Evolutionary conservation across 2,113 vertebrate genomes (phyloP).

Genomic region (Antennarius striatus): DNA sequence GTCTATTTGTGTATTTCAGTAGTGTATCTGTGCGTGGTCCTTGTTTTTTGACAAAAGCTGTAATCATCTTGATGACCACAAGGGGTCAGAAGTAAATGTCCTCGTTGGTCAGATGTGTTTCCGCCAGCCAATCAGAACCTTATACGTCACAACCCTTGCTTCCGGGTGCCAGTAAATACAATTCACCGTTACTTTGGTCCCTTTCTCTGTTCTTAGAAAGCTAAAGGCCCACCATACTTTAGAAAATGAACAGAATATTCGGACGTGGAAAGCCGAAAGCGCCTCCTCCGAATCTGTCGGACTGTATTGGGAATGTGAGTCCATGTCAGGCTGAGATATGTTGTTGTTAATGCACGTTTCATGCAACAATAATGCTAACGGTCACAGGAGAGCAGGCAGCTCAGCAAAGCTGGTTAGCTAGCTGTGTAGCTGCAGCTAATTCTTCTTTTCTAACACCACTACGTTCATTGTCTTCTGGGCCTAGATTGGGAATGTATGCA

Average conservation of each 20-base stretch:
- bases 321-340: conserved; percentile 1
- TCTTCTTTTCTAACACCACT: too few species aligned
- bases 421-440: too few species aligned
- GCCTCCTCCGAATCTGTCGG: conserved; percentile 90
- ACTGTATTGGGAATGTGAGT: conserved; percentile 95
- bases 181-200: conserved; percentile 9
- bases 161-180: conserved; percentile 64
- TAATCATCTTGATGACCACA: conserved; percentile 14
- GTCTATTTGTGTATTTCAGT: too few species aligned
- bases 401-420: too few species aligned
- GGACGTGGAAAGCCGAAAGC: conserved; percentile 90
- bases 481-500: too few species aligned
- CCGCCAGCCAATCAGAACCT: conserved; percentile 49
- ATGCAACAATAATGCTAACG: conserved; percentile 20
- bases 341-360: conserved; percentile 44
- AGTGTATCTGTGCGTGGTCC: neutral
- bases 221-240: neutral
- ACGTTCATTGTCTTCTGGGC: too few species aligned
- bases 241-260: conserved; percentile 92
- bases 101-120: conserved; percentile 51
- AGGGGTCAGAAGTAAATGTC: neutral
- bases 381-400: conserved; percentile 10
- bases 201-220: conserved; percentile 20
- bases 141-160: conserved; percentile 41
- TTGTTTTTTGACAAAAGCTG: neutral